Conservation (phyloP, 2,797 vertebrate genomes). For the Ceryle rudis region DNA sequence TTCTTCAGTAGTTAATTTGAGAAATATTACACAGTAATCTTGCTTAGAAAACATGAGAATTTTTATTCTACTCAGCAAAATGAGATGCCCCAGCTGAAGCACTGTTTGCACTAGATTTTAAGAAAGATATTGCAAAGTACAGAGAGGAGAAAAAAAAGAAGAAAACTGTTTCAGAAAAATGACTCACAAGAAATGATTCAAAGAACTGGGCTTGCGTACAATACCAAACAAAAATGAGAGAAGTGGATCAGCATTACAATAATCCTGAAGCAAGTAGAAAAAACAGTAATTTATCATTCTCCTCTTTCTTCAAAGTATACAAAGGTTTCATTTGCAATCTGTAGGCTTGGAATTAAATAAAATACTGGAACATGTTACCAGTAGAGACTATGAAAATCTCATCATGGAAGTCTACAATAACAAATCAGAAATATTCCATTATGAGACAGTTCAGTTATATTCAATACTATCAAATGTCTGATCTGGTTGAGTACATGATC, state of each 20-base stretch:
- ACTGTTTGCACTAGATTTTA: not conserved
- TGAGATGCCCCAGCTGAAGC: not conserved
- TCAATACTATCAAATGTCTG: not conserved
- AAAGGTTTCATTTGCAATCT: not conserved
- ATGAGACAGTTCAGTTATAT: not conserved
- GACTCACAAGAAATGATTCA: not conserved
- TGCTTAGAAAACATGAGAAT: not conserved
- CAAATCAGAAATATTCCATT: not conserved
- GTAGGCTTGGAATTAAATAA: not conserved
- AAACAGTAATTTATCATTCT: not conserved
- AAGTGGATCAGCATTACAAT: conserved; percentile 1
- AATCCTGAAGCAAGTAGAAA: conserved; percentile 13
- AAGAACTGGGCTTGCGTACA: not conserved
- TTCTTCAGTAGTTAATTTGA: not conserved
- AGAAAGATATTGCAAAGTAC: not conserved
- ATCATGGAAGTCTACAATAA: not conserved
- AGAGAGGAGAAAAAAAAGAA: not conserved
- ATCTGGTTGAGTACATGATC: not conserved
- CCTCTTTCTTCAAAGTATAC: not conserved
- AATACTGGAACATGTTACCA: not conserved
- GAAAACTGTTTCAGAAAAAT: not conserved
- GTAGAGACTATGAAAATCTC: not conserved
- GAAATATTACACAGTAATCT: not conserved
- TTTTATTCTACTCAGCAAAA: conserved; percentile 21
- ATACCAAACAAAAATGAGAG: not conserved